Evolutionary conservation across 2,113 vertebrate species (phyloP).

Genomic region (Clarias macrocephalus): DNA sequence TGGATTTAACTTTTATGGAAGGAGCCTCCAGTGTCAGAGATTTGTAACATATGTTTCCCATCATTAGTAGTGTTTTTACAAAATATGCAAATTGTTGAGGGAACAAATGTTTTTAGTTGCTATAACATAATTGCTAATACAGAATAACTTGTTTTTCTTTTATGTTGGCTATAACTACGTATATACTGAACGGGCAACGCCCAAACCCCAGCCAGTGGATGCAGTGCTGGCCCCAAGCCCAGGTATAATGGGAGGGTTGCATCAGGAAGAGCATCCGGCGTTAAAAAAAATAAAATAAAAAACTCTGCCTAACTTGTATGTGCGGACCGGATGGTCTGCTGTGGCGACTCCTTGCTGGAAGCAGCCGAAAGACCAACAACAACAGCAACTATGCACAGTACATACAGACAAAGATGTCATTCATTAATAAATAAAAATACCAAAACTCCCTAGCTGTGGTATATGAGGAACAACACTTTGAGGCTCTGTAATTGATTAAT

Average conservation of each 20-base stretch:
- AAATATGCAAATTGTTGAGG: not conserved
- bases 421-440: not conserved
- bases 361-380: too few species aligned
- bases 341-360: too few species aligned
- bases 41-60: not conserved
- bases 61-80: too few species aligned
- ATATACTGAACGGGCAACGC: too few species aligned
- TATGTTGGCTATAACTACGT: not conserved
- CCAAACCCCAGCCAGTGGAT: too few species aligned
- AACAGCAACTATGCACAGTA: too few species aligned
- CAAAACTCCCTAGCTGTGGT: not conserved
- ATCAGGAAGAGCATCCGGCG: too few species aligned
- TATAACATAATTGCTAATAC: not conserved
- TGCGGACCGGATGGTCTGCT: too few species aligned
- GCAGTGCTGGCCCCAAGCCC: too few species aligned
- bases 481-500: not conserved
- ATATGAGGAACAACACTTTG: not conserved
- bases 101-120: not conserved
- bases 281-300: too few species aligned
- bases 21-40: not conserved
- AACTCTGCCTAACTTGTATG: too few species aligned
- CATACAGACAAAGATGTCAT: not conserved
- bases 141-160: not conserved
- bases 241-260: too few species aligned
- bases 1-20: not conserved